A percentile compares a stretch with the other conserved stretches of the same genome.
Evolutionary conservation across 1,140 invertebrate species (phyloP).

Genomic region (Micrasema minimum): DNA sequence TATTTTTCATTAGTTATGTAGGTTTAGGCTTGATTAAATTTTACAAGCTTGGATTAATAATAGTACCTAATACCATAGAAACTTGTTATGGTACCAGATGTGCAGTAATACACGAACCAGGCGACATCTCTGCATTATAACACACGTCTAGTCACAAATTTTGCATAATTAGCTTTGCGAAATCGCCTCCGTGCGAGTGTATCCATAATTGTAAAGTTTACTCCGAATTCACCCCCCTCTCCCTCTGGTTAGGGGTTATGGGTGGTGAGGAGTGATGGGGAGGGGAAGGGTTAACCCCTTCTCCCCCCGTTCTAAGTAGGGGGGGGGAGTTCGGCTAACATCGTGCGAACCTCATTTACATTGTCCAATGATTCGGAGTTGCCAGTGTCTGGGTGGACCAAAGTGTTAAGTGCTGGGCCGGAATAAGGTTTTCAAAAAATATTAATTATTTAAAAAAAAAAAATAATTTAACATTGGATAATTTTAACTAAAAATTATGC

Average conservation of each 20-base stretch:
- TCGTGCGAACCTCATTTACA: conserved; percentile 54
- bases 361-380: conserved; percentile 55
- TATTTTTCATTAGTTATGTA: too few species aligned
- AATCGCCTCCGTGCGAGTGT: conserved; percentile 52
- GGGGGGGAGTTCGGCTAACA: conserved; percentile 44
- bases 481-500: neutral
- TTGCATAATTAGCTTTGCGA: conserved; percentile 52
- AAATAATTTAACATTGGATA: neutral
- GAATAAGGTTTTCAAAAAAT: too few species aligned
- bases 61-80: too few species aligned
- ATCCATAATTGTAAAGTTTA: conserved; percentile 54
- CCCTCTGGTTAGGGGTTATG: neutral
- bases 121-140: conserved; percentile 30
- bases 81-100: conserved; percentile 13
- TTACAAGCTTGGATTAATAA: too few species aligned
- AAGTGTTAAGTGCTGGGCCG: conserved; percentile 8
- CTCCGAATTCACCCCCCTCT: conserved; percentile 39
- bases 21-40: too few species aligned
- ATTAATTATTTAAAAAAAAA: neutral
- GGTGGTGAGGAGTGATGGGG: neutral
- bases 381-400: conserved; percentile 46
- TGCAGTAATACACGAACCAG: conserved; percentile 26
- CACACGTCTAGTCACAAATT: conserved; percentile 38
- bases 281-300: conserved; percentile 30
- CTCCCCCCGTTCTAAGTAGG: conserved; percentile 31